Percentiles rank a stretch among this genome's conserved stretches.
Conservation (phyloP, 1,140 invertebrate genomes). For the Anthonomus grandis region DNA sequence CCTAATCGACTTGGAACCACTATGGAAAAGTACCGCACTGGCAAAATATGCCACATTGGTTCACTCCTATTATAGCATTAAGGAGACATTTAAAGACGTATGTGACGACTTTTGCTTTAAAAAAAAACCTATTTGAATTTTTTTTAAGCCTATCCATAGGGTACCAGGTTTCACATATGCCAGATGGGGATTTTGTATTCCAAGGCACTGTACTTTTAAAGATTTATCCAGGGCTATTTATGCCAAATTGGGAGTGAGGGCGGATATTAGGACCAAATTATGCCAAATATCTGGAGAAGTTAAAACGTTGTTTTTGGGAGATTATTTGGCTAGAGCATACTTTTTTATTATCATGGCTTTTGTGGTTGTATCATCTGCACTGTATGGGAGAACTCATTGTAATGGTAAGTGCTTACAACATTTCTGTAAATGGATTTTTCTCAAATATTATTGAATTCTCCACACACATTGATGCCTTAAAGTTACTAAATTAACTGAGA, state of each 20-base stretch:
- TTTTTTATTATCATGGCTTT: conserved; percentile 13
- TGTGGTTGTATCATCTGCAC: background rate
- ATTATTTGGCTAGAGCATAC: conserved; percentile 18
- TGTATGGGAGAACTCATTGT: background rate
- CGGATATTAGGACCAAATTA: conserved; percentile 25
- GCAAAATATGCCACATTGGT: conserved; percentile 25
- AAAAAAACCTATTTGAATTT: background rate
- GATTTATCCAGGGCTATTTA: conserved; percentile 52
- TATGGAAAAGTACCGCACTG: conserved; percentile 21
- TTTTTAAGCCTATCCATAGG: conserved; percentile 57
- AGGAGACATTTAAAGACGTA: conserved; percentile 36
- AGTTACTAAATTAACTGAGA: too few relatives aligned
- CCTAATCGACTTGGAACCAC: conserved; percentile 42
- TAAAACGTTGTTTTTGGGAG: background rate
- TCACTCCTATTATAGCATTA: conserved; percentile 34
- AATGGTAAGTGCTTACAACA: too few relatives aligned
- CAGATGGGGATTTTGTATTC: conserved; percentile 62
- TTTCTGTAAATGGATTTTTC: too few relatives aligned
- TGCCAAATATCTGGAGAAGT: conserved; percentile 25
- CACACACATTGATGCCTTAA: too few relatives aligned
- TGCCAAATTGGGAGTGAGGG: conserved; percentile 22
- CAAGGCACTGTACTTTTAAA: conserved; percentile 55
- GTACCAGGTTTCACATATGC: conserved; percentile 59
- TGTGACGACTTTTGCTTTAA: conserved; percentile 4
- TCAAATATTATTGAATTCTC: too few relatives aligned